These are phyloP conservation scores for Buteo buteo DNA, from an alignment of 2,113 vertebrate species.

Conservation along the genomic window DNA sequence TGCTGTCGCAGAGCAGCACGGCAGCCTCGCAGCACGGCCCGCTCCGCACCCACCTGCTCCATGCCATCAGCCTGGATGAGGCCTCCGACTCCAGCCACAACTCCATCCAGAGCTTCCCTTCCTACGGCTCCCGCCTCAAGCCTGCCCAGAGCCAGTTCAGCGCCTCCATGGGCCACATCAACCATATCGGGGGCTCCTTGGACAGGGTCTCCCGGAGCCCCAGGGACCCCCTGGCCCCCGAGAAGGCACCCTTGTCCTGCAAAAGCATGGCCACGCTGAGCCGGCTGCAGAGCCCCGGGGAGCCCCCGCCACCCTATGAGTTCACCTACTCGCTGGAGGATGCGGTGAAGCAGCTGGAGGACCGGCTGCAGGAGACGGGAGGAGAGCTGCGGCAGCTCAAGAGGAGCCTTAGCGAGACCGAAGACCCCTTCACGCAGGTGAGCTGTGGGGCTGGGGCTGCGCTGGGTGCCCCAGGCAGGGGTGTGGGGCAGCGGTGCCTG, in stretches of 20 bases:
- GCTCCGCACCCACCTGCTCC: constrained; percentile 71
- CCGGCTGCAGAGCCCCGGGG: constrained; percentile 79
- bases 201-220: constrained; percentile 77
- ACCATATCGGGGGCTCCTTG: constrained; percentile 90
- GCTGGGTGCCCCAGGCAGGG: neutral
- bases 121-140: constrained; percentile 83
- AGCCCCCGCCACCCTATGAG: constrained; percentile 87
- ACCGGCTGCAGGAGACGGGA: constrained; percentile 86
- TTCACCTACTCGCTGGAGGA: constrained; percentile 88
- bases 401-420: constrained; percentile 86
- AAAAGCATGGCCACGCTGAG: constrained; percentile 85
- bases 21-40: constrained; percentile 61
- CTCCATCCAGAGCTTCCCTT: constrained; percentile 88
- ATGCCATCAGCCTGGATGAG: constrained; percentile 82
- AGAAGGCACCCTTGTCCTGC: constrained; percentile 74
- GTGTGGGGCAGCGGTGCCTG: neutral
- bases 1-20: constrained; percentile 77
- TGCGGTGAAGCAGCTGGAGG: constrained; percentile 86
- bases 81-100: constrained; percentile 88
- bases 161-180: constrained; percentile 93
- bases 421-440: constrained; percentile 91
- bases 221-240: constrained; percentile 70
- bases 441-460: neutral
- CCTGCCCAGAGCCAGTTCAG: constrained; percentile 87
- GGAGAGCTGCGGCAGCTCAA: constrained; percentile 90